phyloP scores from a whole-genome alignment of 2,113 vertebrate genomes.

The Notarius lentiginosus region DNA sequence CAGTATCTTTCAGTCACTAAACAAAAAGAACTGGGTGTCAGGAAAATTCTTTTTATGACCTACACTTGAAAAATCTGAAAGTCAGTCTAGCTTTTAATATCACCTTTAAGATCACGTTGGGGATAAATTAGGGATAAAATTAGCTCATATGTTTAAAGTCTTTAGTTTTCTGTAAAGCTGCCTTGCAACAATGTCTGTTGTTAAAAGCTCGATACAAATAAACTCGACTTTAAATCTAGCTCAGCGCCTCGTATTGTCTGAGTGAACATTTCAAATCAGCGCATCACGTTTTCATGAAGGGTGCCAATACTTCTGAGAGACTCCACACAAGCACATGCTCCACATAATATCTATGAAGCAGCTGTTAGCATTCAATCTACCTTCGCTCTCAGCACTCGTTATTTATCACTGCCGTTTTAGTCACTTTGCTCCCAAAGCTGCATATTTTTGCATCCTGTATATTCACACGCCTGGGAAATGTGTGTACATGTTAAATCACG shows the following conservation, averaged over 20 bases:
- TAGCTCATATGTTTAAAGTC: too few relatives aligned
- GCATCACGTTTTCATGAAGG: too few relatives aligned
- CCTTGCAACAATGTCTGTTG: too few relatives aligned
- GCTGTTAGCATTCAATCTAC: conserved; percentile 66
- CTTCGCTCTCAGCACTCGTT: conserved; percentile 32
- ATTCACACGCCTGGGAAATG: background rate
- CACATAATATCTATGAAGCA: conserved; percentile 59
- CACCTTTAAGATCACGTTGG: too few relatives aligned
- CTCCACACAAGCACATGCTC: background rate
- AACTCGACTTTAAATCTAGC: background rate
- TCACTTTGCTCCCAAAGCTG: conserved; percentile 24
- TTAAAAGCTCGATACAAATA: too few relatives aligned
- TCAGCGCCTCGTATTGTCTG: background rate
- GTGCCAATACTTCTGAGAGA: conserved; percentile 1
- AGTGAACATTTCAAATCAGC: background rate
- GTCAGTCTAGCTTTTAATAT: too few relatives aligned
- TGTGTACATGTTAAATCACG: background rate
- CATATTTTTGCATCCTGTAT: conserved; percentile 39
- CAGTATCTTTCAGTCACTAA: too few relatives aligned
- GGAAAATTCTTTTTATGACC: too few relatives aligned
- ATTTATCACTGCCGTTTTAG: conserved; percentile 28
- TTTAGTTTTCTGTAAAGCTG: background rate
- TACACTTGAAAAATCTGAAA: too few relatives aligned
- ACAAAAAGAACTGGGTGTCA: too few relatives aligned
- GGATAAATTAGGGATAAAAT: too few relatives aligned